Evolutionary conservation across 37 sponge, comb jelly and placozoan species (phyloP), one percentile per base, ranked within the genome.

Genomic region (Ephydatia muelleri): DNA sequence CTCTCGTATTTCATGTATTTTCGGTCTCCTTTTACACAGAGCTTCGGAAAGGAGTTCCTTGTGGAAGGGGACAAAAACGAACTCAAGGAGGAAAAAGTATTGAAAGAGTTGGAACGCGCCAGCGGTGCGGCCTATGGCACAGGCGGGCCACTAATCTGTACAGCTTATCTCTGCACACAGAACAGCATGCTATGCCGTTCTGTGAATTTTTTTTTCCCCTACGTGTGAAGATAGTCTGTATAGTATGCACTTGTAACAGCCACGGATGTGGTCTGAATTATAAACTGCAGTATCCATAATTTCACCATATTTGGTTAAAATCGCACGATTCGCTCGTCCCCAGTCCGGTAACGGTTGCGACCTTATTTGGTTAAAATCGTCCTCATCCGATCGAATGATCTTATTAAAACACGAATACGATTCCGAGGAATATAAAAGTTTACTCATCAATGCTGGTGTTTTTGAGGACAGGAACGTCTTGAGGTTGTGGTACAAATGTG

Each of bases 121-220:
- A 92, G 98, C 71, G 98, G 98, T 38, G 98, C 98, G 31, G 86
- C 88, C 38, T 96, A 96, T 80, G 96, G 96, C 38, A 93, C 96
- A 31, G 96, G 96, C 81, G 70, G 38, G 22, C 32, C 16, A 43
- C 47, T 64, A n/a, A 32, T 32, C 5, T 57, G 3, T 9, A 32
- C 21, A 19, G 49, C 74, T n/a, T 34, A 21, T 38, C 74, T 23
- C 5, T 32, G 12, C 33, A 30, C n/a, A 25, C 30, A 73, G 74
- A 9, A 73, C 2, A 5, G 48, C 57, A 30, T 49, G 57, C 12
- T 28, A 33, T 57, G 79, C 19, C 39, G 39, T 57, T 57, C 72
- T 65, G 57, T 80, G 30, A 64, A 35, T 80, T 80, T n/a, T 65
- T 65, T 65, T 82, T 38, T 72, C 23, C n/a, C n/a, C 23, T 72